phyloP scores from a whole-genome alignment of 2,888 invertebrate species.

The Dasypogon diadema region DNA sequence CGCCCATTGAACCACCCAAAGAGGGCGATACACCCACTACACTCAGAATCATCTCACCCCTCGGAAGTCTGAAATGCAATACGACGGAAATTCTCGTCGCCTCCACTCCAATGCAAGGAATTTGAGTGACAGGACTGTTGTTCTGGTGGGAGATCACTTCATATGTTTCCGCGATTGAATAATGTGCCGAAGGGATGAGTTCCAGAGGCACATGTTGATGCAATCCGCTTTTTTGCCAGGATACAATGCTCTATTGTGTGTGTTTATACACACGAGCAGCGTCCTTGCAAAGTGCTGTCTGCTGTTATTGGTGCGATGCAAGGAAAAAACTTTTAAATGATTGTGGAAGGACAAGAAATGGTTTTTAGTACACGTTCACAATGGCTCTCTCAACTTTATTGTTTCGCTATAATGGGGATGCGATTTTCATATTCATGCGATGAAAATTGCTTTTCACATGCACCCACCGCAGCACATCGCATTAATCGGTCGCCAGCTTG shows the following conservation, averaged over 20 bases:
- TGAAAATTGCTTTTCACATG: conserved; percentile 38
- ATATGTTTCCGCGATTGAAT: conserved; percentile 43
- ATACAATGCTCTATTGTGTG: conserved; percentile 3
- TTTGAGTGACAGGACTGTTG: conserved; percentile 49
- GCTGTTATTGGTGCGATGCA: conserved; percentile 20
- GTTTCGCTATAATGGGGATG: conserved; percentile 55
- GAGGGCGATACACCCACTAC: too few species aligned
- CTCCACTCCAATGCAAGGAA: conserved; percentile 20
- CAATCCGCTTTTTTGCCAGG: conserved; percentile 28
- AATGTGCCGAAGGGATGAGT: conserved; percentile 43
- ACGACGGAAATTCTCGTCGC: conserved; percentile 5
- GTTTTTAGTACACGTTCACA: conserved; percentile 47
- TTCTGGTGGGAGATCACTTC: conserved; percentile 44
- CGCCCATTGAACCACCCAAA: conserved; percentile 29
- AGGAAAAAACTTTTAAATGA: conserved; percentile 44
- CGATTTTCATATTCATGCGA: conserved; percentile 54
- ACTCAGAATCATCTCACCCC: background rate
- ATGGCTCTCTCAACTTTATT: conserved; percentile 54
- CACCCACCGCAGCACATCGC: background rate
- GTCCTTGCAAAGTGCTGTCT: conserved; percentile 43
- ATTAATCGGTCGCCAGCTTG: background rate
- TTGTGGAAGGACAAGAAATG: conserved; percentile 46
- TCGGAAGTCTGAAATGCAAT: conserved; percentile 13
- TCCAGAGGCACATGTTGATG: conserved; percentile 37
- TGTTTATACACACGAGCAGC: conserved; percentile 13